A percentile compares a stretch with the other conserved stretches of the same genome.
phyloP scores from a whole-genome alignment of 2,888 invertebrate genomes.

The Cancer borealis region DNA sequence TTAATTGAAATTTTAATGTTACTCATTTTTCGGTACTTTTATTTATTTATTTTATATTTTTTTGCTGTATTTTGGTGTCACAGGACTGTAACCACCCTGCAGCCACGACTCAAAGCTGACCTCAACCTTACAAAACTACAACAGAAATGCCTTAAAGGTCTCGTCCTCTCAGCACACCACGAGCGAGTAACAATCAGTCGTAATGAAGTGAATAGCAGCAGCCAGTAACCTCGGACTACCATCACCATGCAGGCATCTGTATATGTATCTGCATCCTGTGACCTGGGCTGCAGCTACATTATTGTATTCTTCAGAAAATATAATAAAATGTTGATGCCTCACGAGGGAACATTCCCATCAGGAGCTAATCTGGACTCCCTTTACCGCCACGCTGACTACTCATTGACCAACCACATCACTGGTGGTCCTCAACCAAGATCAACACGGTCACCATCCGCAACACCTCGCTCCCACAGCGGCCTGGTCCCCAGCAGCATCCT shows the following conservation, averaged over 20 bases:
- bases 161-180: not conserved
- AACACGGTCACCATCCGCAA: not conserved
- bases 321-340: constrained; percentile 15
- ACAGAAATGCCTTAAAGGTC: not conserved
- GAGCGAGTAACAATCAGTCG: not conserved
- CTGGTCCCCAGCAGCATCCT: constrained; percentile 36
- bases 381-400: not conserved
- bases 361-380: not conserved
- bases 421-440: not conserved
- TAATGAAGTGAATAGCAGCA: not conserved
- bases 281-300: not conserved
- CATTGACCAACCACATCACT: not conserved
- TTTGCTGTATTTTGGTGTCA: not conserved
- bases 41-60: too few species aligned
- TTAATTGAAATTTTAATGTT: not conserved
- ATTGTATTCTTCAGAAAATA: not conserved
- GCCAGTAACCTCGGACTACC: not conserved
- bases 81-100: not conserved
- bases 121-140: not conserved
- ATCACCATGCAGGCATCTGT: not conserved
- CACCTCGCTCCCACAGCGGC: constrained; percentile 36
- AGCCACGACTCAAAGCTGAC: not conserved
- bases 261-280: not conserved
- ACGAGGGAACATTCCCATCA: not conserved
- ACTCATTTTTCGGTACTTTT: not conserved